A percentile compares a stretch with the other conserved stretches of the same genome.
Conservation (phyloP, 2,113 vertebrate genomes). For the Malurus cyaneus region DNA sequence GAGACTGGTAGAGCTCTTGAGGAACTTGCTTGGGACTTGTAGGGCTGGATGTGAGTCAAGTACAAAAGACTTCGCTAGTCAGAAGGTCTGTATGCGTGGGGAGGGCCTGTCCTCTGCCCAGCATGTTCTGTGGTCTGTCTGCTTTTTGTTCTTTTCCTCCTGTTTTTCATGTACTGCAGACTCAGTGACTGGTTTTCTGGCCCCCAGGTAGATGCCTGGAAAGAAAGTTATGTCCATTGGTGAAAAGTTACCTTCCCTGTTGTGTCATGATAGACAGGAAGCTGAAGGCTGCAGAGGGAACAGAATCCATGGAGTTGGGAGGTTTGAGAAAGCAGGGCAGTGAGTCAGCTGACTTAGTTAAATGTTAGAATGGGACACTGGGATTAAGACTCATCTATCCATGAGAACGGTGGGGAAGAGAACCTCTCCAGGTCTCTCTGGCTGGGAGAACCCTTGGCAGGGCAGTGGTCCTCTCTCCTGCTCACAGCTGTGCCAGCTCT, state of each 20-base stretch:
- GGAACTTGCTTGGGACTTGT: not conserved
- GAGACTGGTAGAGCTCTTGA: not conserved
- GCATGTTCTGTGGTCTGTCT: accelerated
- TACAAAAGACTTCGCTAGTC: not conserved
- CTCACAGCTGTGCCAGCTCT: not conserved
- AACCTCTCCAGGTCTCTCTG: not conserved
- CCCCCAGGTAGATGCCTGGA: not conserved
- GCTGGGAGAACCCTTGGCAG: not conserved
- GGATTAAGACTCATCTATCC: accelerated
- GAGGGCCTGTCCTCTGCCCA: not conserved
- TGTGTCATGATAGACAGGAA: not conserved
- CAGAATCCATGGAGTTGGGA: not conserved
- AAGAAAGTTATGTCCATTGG: not conserved
- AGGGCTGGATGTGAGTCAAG: not conserved
- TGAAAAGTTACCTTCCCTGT: not conserved
- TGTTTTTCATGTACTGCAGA: not conserved
- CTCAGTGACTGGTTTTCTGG: not conserved
- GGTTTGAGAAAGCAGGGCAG: not conserved
- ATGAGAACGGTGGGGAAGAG: not conserved
- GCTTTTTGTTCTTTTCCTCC: not conserved
- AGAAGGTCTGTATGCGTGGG: not conserved
- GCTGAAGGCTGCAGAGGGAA: not conserved
- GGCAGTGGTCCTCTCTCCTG: not conserved
- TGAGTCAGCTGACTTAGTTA: not conserved
- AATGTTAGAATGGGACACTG: not conserved